Evolutionary conservation across 2,797 vertebrate genomes (phyloP), one percentile per base, ranked within the genome.

Genomic region (Anabas testudineus): DNA sequence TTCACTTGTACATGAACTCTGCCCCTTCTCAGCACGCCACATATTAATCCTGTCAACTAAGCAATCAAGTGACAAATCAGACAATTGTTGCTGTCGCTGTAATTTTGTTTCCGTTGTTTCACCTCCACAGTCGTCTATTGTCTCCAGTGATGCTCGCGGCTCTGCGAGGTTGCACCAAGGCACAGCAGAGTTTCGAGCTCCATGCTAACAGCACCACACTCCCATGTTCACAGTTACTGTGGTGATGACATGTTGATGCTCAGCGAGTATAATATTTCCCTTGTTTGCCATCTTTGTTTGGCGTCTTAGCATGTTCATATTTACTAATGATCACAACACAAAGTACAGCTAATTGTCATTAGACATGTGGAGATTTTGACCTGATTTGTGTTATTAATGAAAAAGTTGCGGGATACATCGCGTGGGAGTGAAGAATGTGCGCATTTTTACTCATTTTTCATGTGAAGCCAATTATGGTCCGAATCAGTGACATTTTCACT

Each of bases 1-100:
- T 34, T 22, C 52, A 7, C 60, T 59, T 48, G 28, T 51, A 65
- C 53, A 39, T 21, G 43, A 68, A 28, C 43, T 55, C 45, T n/a
- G 60, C 46, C 18, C 22, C 18, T 16, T 43, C 24, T 16, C 34
- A 56, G 52, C 55, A 42, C 19, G 52, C 10, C 46, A 41, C 54
- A 32, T 45, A 36, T 51, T 64, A 46, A 47, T 24, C 34, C 34
- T 34, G 9, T 58, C 36, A 53, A 19, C 48, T 41, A 30, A 8
- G 10, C 16, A 48, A 24, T 48, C 26, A 53, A 46, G 16, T 59
- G 19, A 18, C 30, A 45, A 45, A 56, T 45, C 15, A 14, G 18
- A 21, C 22, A 26, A 13, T 21, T 15, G 24, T 18, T 41, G 10
- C 7, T 16, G 16, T 28, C 8, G 19, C 39, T 53, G n/a, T 28